A percentile compares a stretch with the other conserved stretches of the same genome.
phyloP scores from a whole-genome alignment of 2,113 vertebrate genomes.

The Lycaon pictus region DNA sequence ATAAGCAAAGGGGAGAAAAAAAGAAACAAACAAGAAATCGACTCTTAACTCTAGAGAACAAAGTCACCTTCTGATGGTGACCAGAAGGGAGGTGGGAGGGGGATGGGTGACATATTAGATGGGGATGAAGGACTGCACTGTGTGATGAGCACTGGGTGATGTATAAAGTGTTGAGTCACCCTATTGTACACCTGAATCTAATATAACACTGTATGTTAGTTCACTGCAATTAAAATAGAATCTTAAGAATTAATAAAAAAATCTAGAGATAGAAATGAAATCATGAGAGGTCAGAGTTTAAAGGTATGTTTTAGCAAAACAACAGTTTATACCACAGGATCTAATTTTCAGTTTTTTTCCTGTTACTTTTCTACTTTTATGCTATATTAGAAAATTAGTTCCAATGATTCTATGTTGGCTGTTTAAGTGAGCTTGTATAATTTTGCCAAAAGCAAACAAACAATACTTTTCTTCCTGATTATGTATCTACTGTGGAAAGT shows the following conservation, averaged over 20 bases:
- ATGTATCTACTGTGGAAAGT: rapidly evolving
- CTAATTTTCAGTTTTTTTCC: neutral
- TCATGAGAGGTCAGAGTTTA: neutral
- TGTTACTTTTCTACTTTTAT: neutral
- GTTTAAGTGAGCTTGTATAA: neutral
- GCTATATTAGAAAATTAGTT: neutral
- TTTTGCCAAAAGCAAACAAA: neutral
- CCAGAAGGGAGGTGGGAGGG: neutral
- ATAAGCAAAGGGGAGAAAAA: neutral
- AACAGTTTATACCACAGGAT: neutral
- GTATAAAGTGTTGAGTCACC: too few species aligned
- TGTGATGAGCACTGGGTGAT: neutral
- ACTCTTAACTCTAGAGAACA: neutral
- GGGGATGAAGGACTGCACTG: neutral
- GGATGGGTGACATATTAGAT: neutral
- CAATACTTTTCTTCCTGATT: neutral
- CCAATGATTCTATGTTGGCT: neutral
- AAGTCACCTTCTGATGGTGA: too few species aligned
- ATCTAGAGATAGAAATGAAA: neutral
- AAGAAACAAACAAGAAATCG: neutral
- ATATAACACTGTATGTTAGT: neutral
- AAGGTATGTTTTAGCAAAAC: neutral
- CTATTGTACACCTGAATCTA: neutral
- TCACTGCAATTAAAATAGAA: neutral
- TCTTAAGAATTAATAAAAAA: neutral